A percentile compares a stretch with the other conserved stretches of the same genome.
These are phyloP conservation scores for Andricus grossulariae DNA, from an alignment of 1,140 invertebrate genomes.

Conservation along the genomic window DNA sequence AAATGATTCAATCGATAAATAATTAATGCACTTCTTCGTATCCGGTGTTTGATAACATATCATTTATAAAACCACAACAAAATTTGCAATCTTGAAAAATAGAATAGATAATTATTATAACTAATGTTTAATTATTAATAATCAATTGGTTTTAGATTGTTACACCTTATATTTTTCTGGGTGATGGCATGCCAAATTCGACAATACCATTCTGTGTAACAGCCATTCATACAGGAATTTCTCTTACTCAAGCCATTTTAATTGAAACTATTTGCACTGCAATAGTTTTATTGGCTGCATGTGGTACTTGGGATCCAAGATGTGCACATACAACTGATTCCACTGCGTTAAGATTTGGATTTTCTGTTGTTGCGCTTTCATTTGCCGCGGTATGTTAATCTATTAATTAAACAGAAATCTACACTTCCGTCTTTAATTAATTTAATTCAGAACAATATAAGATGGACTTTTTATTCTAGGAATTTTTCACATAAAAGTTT, in stretches of 20 bases:
- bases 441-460: too few relatives aligned
- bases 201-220: slow-evolving; percentile 78
- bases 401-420: too few relatives aligned
- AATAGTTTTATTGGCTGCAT: slow-evolving; percentile 79
- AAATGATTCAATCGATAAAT: slow-evolving; percentile 3
- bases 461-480: too few relatives aligned
- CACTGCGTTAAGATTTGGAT: slow-evolving; percentile 80
- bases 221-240: slow-evolving; percentile 73
- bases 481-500: neutral
- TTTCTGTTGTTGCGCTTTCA: slow-evolving; percentile 79
- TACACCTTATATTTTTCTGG: slow-evolving; percentile 71
- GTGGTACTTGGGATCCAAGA: slow-evolving; percentile 81
- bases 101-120: too few relatives aligned
- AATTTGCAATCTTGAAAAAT: too few relatives aligned
- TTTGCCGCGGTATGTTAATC: slow-evolving; percentile 73
- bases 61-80: too few relatives aligned
- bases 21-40: neutral
- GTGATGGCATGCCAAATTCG: slow-evolving; percentile 51
- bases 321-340: slow-evolving; percentile 78
- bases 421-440: too few relatives aligned
- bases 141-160: slow-evolving; percentile 59
- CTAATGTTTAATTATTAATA: neutral
- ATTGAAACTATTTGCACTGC: slow-evolving; percentile 80
- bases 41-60: too few relatives aligned
- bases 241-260: slow-evolving; percentile 72